phyloP scores from a whole-genome alignment of 2,888 invertebrate genomes.

The Polyommatus iphigenia region DNA sequence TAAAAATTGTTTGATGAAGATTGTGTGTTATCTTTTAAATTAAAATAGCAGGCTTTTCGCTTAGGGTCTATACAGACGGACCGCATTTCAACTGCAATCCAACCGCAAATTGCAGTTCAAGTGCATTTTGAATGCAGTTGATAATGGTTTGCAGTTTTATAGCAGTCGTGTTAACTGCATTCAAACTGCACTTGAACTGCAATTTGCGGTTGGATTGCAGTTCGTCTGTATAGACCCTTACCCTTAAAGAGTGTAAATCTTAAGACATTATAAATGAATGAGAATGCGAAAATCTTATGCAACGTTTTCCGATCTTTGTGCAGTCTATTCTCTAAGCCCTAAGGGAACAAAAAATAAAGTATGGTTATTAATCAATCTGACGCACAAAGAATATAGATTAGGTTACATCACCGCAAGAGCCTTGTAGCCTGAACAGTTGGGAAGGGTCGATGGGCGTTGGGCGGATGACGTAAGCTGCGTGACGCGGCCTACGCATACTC shows the following conservation, averaged over 20 bases:
- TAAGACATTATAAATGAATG: background rate
- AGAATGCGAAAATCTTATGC: background rate
- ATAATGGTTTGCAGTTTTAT: too few species aligned
- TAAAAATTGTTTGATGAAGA: background rate
- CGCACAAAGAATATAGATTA: conserved; percentile 7
- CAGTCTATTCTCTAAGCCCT: background rate
- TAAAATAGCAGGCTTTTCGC: background rate
- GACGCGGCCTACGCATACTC: conserved; percentile 53
- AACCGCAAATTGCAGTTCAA: too few species aligned
- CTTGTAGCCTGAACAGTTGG: conserved; percentile 50
- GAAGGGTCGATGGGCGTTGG: conserved; percentile 46
- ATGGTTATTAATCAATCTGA: background rate
- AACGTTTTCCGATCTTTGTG: background rate
- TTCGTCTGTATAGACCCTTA: background rate
- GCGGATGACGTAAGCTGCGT: conserved; percentile 64
- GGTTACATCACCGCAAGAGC: conserved; percentile 11
- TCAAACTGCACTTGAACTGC: too few species aligned
- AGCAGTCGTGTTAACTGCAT: too few species aligned
- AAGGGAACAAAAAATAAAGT: background rate
- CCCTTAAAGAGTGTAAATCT: background rate
- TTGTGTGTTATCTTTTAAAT: background rate
- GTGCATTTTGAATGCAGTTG: too few species aligned
- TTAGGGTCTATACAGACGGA: too few species aligned
- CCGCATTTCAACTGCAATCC: too few species aligned
- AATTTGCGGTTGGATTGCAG: too few species aligned